Conservation (phyloP, 2,113 vertebrate species). For the Platanista minor region DNA sequence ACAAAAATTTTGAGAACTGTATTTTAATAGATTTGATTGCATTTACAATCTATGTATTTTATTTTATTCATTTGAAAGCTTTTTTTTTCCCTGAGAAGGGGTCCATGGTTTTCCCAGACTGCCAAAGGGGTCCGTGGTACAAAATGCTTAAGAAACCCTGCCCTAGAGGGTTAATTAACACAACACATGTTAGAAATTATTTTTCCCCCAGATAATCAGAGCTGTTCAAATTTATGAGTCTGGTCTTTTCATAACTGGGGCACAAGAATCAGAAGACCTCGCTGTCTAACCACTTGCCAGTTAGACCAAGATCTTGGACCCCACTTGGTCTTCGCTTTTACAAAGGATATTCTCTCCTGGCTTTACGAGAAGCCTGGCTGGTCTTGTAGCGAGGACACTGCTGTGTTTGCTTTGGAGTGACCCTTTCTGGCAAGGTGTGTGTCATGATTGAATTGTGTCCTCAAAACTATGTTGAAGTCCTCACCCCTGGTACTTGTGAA, state of each 20-base stretch:
- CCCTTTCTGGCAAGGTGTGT: not conserved
- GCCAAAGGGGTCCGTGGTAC: not conserved
- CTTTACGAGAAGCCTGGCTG: not conserved
- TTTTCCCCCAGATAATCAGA: not conserved
- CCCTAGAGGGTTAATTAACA: not conserved
- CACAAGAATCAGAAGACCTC: not conserved
- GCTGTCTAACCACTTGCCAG: not conserved
- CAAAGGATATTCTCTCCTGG: not conserved
- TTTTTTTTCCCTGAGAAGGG: not conserved
- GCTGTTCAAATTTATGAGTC: not conserved
- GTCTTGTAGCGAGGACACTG: not conserved
- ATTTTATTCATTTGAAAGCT: not conserved
- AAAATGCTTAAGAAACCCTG: not conserved
- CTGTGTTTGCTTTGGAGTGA: not conserved
- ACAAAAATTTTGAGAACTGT: not conserved
- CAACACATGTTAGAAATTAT: not conserved
- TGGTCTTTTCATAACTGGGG: not conserved
- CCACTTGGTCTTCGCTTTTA: not conserved
- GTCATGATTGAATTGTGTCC: not conserved
- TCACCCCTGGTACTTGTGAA: not conserved
- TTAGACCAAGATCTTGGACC: not conserved
- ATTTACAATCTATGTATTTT: not conserved
- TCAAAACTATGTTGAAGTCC: not conserved
- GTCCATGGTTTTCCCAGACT: not conserved
- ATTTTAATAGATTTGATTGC: not conserved